These are phyloP conservation scores for Chydorus sphaericus DNA, from an alignment of 2,888 invertebrate genomes.

Conservation along the genomic window DNA sequence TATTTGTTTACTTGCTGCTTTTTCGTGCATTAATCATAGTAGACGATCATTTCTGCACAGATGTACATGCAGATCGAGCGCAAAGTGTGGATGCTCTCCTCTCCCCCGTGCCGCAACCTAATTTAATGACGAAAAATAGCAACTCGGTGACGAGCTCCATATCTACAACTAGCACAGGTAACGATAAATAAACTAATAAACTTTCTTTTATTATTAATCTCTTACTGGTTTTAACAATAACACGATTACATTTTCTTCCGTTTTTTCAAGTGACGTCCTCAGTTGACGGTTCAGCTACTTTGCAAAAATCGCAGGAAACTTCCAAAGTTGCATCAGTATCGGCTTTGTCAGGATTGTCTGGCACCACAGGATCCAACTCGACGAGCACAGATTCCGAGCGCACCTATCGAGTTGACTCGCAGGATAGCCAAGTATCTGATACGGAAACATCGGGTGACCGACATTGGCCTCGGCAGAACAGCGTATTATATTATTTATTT, in stretches of 20 bases:
- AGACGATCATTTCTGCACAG: constrained; percentile 2
- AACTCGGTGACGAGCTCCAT: not conserved
- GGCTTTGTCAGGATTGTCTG: constrained; percentile 19
- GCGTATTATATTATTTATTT: constrained; percentile 24
- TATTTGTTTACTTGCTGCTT: not conserved
- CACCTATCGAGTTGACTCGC: constrained; percentile 59
- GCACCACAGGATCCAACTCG: constrained; percentile 46
- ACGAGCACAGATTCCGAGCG: constrained; percentile 72
- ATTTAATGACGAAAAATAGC: not conserved
- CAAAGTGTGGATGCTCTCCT: constrained; percentile 3
- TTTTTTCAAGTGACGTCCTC: not conserved
- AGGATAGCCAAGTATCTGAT: constrained; percentile 59
- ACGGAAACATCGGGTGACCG: constrained; percentile 34
- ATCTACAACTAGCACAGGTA: constrained; percentile 30
- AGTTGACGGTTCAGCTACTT: not conserved
- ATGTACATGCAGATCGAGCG: constrained; percentile 7
- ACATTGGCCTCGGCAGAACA: constrained; percentile 34
- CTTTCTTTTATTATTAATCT: not conserved
- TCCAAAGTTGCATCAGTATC: constrained; percentile 32
- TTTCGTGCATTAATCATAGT: constrained; percentile 4
- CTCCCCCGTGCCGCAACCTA: not conserved
- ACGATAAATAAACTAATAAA: constrained; percentile 24
- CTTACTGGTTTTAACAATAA: not conserved
- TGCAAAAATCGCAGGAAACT: constrained; percentile 34
- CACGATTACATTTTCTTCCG: not conserved